Percentiles rank a stretch among this genome's conserved stretches.
These are phyloP conservation scores for Sinocyclocheilus maitianheensis DNA, from an alignment of 2,113 vertebrate species.

Conservation along the genomic window DNA sequence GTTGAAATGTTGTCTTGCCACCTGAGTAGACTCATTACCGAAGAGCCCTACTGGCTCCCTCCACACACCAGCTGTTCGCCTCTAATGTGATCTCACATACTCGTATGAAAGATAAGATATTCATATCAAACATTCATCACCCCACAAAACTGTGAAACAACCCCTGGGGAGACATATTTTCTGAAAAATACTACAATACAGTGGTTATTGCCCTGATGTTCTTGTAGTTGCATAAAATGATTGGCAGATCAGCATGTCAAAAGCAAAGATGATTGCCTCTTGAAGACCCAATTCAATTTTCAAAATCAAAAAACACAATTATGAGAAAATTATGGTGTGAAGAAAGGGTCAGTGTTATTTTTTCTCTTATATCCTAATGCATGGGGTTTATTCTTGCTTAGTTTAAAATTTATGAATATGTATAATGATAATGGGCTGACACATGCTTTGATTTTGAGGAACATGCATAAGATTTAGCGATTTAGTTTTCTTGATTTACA, in stretches of 20 bases:
- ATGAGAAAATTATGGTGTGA: neutral
- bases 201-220: constrained; percentile 1
- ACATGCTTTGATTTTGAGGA: constrained; percentile 63
- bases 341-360: neutral
- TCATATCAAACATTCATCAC: constrained; percentile 38
- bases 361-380: neutral
- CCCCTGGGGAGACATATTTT: neutral
- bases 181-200: constrained; percentile 25
- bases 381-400: neutral
- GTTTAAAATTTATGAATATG: neutral
- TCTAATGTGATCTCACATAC: constrained; percentile 22
- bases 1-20: constrained; percentile 8
- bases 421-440: constrained; percentile 51
- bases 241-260: constrained; percentile 20
- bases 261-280: neutral
- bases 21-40: constrained; percentile 27
- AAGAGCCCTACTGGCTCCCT: constrained; percentile 19
- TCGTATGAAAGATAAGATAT: neutral
- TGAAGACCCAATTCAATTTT: neutral
- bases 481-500: constrained; percentile 67
- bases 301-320: constrained; percentile 4
- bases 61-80: constrained; percentile 24
- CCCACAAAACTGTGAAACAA: constrained; percentile 17
- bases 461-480: constrained; percentile 67
- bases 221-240: neutral